Percentiles rank a stretch among this genome's conserved stretches.
These are phyloP conservation scores for Nematostella vectensis DNA, from an alignment of 92 coral and sea anemone species.

Conservation along the genomic window DNA sequence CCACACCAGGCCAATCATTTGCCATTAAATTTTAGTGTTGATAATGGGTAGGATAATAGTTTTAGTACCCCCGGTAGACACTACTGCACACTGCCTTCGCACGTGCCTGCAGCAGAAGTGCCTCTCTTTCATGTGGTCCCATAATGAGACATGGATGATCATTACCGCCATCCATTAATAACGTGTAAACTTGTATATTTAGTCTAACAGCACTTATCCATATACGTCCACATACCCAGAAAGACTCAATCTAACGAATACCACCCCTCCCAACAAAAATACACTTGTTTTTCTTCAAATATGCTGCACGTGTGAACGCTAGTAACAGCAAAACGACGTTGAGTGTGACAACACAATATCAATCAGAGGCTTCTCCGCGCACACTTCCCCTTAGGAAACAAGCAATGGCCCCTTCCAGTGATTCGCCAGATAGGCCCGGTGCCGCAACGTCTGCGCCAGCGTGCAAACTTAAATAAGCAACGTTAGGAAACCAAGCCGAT, in stretches of 20 bases:
- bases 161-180: conserved; percentile 5
- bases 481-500: conserved; percentile 9
- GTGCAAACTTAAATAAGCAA: conserved; percentile 23
- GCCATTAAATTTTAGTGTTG: too few species aligned
- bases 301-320: conserved; percentile 73
- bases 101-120: conserved; percentile 31
- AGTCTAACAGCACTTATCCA: conserved; percentile 6
- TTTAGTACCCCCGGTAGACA: too few species aligned
- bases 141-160: conserved; percentile 30
- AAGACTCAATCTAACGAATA: conserved; percentile 14
- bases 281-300: conserved; percentile 57
- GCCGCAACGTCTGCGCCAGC: conserved; percentile 56
- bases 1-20: too few species aligned
- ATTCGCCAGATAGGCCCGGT: conserved; percentile 44
- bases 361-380: conserved; percentile 34
- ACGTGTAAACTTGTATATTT: conserved; percentile 12
- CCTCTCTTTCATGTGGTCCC: conserved; percentile 22
- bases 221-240: conserved; percentile 8
- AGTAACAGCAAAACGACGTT: conserved; percentile 47
- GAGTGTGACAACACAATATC: conserved; percentile 14
- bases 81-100: conserved; percentile 7
- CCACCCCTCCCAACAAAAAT: conserved; percentile 45
- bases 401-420: conserved; percentile 8
- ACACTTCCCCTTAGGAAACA: conserved; percentile 93
- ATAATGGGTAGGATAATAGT: too few species aligned